These are phyloP conservation scores for Atta cephalotes DNA, from an alignment of 1,140 invertebrate species.

Conservation along the genomic window DNA sequence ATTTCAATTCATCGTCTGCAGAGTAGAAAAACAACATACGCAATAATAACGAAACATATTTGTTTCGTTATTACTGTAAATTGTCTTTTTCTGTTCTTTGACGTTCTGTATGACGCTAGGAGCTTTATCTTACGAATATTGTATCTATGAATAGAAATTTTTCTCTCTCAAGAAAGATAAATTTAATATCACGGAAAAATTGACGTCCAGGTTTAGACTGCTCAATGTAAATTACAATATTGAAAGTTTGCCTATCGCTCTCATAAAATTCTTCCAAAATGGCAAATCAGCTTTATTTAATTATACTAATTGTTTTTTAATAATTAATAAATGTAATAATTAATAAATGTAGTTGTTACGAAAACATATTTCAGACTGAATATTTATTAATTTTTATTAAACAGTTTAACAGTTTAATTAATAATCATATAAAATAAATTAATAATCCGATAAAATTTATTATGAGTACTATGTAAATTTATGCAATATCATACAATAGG, in stretches of 20 bases:
- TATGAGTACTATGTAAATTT: background rate
- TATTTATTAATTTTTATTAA: constrained; percentile 23
- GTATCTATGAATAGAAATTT: constrained; percentile 9
- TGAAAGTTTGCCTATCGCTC: background rate
- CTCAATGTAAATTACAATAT: background rate
- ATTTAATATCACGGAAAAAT: background rate
- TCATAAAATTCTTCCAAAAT: background rate
- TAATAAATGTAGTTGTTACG: background rate
- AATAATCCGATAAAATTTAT: background rate
- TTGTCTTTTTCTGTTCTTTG: background rate
- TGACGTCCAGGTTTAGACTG: background rate
- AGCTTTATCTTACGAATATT: constrained; percentile 1
- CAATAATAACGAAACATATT: background rate
- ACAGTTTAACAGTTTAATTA: background rate
- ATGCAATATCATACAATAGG: background rate
- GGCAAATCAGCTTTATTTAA: background rate
- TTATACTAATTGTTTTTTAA: background rate
- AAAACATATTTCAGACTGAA: background rate
- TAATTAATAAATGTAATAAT: background rate
- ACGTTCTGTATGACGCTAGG: background rate
- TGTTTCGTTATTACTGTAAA: background rate
- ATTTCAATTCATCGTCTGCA: background rate
- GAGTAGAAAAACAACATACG: background rate
- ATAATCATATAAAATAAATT: background rate
- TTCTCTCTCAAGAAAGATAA: background rate